Percentiles rank a stretch among this genome's conserved stretches.
These are phyloP conservation scores for Drosophila macrospina DNA, from an alignment of 2,888 invertebrate species.

Conservation along the genomic window DNA sequence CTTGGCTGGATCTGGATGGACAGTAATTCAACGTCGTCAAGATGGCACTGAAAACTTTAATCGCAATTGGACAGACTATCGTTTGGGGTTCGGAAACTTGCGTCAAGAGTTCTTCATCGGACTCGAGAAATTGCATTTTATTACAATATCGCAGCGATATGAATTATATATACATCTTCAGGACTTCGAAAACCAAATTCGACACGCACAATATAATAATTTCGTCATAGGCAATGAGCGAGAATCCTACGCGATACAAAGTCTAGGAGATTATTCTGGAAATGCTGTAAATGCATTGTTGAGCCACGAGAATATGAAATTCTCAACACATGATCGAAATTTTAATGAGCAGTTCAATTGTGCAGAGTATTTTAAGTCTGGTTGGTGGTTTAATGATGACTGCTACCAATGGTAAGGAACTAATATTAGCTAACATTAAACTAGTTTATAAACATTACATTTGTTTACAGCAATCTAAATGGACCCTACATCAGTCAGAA, in stretches of 20 bases:
- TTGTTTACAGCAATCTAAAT: slow-evolving; percentile 87
- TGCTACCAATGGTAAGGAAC: slow-evolving; percentile 87
- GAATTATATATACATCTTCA: slow-evolving; percentile 88
- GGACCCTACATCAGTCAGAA: slow-evolving; percentile 87
- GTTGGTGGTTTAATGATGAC: slow-evolving; percentile 89
- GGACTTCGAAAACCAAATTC: slow-evolving; percentile 87
- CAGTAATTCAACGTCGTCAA: slow-evolving; percentile 88
- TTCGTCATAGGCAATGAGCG: slow-evolving; percentile 88
- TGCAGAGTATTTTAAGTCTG: slow-evolving; percentile 88
- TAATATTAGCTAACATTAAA: neutral
- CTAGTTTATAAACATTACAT: neutral
- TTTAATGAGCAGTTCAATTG: slow-evolving; percentile 88
- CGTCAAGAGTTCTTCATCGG: slow-evolving; percentile 90
- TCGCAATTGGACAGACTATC: slow-evolving; percentile 88
- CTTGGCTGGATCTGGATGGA: slow-evolving; percentile 87
- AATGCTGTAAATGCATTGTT: slow-evolving; percentile 88
- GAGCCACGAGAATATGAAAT: slow-evolving; percentile 89
- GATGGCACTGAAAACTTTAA: slow-evolving; percentile 89
- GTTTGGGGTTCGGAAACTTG: slow-evolving; percentile 89
- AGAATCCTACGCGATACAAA: slow-evolving; percentile 88
- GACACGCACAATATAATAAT: slow-evolving; percentile 87
- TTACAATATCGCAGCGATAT: slow-evolving; percentile 80
- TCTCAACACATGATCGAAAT: slow-evolving; percentile 88
- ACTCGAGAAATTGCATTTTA: slow-evolving; percentile 87
- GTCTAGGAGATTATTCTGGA: slow-evolving; percentile 88